These are phyloP conservation scores for Drosophila paracracens DNA, from an alignment of 2,888 invertebrate genomes.

Conservation along the genomic window DNA sequence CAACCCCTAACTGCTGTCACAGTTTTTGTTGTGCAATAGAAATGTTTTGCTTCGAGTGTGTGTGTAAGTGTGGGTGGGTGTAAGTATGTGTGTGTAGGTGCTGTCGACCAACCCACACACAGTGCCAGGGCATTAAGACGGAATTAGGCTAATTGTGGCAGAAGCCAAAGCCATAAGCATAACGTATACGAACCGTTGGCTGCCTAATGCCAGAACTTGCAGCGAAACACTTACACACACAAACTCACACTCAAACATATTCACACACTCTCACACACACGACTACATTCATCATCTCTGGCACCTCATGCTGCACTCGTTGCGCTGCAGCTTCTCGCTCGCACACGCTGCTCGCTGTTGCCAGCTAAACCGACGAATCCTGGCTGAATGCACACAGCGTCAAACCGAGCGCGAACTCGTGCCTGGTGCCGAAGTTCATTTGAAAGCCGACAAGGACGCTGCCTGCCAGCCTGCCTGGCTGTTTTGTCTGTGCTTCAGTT, in stretches of 20 bases:
- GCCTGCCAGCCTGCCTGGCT: conserved; percentile 18
- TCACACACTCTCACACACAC: conserved; percentile 14
- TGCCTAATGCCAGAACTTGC: conserved; percentile 38
- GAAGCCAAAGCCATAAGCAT: conserved; percentile 22
- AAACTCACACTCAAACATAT: conserved; percentile 7
- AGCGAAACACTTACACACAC: conserved; percentile 1
- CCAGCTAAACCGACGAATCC: conserved; percentile 76
- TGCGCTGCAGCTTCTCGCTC: conserved; percentile 49
- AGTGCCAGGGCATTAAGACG: conserved; percentile 22
- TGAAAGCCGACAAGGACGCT: conserved; percentile 24
- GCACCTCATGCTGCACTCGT: conserved; percentile 23
- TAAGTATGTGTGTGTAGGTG: conserved; percentile 56
- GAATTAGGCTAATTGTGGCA: conserved; percentile 72
- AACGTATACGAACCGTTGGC: conserved; percentile 46
- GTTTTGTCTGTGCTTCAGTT: conserved; percentile 68
- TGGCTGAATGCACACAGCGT: conserved; percentile 62
- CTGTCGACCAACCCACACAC: conserved; percentile 75
- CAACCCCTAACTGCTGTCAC: conserved; percentile 73
- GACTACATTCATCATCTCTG: conserved; percentile 58
- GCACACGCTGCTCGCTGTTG: conserved; percentile 43
- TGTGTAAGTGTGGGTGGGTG: conserved; percentile 20
- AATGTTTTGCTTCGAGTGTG: conserved; percentile 25
- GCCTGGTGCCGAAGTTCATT: conserved; percentile 13
- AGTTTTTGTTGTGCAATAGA: conserved; percentile 64
- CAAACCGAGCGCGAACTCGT: conserved; percentile 33